A percentile compares a stretch with the other conserved stretches of the same genome.
Conservation (phyloP, 2,888 invertebrate species). For the Eupeodes latifasciatus region DNA sequence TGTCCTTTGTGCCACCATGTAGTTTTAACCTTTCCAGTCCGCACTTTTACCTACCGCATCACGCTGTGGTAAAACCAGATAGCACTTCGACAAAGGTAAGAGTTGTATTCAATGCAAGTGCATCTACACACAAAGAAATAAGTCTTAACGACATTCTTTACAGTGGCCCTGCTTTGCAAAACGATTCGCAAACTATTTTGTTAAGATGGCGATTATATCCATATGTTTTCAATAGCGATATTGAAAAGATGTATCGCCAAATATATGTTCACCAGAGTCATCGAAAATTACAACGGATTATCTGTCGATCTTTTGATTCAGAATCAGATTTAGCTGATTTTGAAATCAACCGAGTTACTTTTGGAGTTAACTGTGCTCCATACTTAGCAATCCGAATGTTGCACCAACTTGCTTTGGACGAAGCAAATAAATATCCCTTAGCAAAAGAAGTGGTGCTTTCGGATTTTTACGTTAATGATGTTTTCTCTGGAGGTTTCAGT, state of each 20-base stretch:
- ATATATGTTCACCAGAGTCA: conserved; percentile 59
- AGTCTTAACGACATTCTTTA: conserved; percentile 77
- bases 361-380: conserved; percentile 61
- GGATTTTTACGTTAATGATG: neutral
- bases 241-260: conserved; percentile 78
- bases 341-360: conserved; percentile 70
- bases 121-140: conserved; percentile 49
- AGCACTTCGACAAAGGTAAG: conserved; percentile 51
- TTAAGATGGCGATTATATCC: conserved; percentile 40
- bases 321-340: conserved; percentile 54
- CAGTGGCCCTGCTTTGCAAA: conserved; percentile 77
- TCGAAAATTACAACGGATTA: no score
- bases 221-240: conserved; percentile 77
- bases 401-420: conserved; percentile 59
- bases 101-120: conserved; percentile 59
- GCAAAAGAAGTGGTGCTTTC: conserved; percentile 48
- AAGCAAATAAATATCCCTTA: conserved; percentile 57
- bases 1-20: neutral
- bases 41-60: conserved; percentile 42
- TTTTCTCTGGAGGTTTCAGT: no score
- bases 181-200: conserved; percentile 64
- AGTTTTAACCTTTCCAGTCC: neutral
- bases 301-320: neutral
- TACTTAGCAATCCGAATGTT: conserved; percentile 51
- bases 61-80: conserved; percentile 11